Conservation (phyloP, 2,113 vertebrate genomes). For the Gobio gobio region DNA sequence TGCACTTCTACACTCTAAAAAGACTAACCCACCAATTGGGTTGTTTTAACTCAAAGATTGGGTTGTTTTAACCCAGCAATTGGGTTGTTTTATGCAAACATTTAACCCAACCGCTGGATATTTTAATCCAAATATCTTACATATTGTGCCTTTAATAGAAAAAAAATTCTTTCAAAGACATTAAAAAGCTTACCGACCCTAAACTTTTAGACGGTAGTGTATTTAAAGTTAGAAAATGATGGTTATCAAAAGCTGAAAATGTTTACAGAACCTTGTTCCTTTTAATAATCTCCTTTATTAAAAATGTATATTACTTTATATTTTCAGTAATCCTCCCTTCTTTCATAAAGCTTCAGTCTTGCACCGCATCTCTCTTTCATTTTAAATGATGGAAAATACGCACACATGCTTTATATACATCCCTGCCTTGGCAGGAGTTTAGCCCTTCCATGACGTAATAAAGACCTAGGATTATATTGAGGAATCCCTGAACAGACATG, state of each 20-base stretch:
- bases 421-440: not conserved
- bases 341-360: slow-evolving; percentile 13
- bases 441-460: slow-evolving; percentile 21
- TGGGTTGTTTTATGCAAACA: too few relatives aligned
- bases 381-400: slow-evolving; percentile 13
- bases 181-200: not conserved
- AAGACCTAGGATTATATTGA: not conserved
- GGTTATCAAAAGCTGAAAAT: not conserved
- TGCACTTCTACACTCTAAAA: too few relatives aligned
- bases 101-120: too few relatives aligned
- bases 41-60: too few relatives aligned
- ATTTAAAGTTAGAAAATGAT: not conserved
- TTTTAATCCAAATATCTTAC: too few relatives aligned
- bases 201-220: not conserved
- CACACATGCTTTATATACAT: slow-evolving; percentile 27
- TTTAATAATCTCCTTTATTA: not conserved
- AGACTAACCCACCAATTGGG: too few relatives aligned
- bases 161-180: too few relatives aligned
- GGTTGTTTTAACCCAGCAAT: too few relatives aligned
- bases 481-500: not conserved
- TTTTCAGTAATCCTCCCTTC: not conserved
- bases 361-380: slow-evolving; percentile 6
- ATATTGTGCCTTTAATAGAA: too few relatives aligned
- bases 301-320: not conserved
- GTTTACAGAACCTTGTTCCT: not conserved